Percentiles rank a stretch among this genome's conserved stretches.
These are phyloP conservation scores for Pasiphila rectangulata DNA, from an alignment of 2,888 invertebrate species.

Conservation along the genomic window DNA sequence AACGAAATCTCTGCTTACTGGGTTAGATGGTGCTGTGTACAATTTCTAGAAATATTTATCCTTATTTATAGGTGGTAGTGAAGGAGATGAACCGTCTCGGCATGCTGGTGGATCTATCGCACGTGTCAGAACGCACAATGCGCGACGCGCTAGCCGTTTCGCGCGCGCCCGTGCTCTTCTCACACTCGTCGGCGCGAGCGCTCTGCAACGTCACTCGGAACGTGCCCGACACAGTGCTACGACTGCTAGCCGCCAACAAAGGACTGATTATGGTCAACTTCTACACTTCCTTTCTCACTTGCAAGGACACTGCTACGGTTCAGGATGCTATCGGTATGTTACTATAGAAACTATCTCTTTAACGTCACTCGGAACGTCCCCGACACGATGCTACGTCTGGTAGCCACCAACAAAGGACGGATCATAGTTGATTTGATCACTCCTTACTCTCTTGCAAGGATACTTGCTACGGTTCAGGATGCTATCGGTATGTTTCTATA, in stretches of 20 bases:
- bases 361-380: too few species aligned
- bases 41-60: not conserved
- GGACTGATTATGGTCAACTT: slow-evolving; percentile 94
- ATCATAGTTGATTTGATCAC: too few species aligned
- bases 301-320: slow-evolving; percentile 87
- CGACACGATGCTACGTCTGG: too few species aligned
- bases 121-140: slow-evolving; percentile 91
- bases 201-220: slow-evolving; percentile 91
- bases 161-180: slow-evolving; percentile 91
- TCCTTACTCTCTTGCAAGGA: too few species aligned
- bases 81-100: slow-evolving; percentile 94
- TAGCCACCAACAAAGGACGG: slow-evolving; percentile 90
- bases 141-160: slow-evolving; percentile 87
- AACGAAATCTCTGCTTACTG: too few species aligned
- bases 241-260: slow-evolving; percentile 86
- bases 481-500: too few species aligned
- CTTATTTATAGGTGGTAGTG: slow-evolving; percentile 83
- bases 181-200: slow-evolving; percentile 90
- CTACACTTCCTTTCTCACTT: slow-evolving; percentile 88
- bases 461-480: too few species aligned
- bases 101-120: slow-evolving; percentile 92
- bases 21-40: too few species aligned
- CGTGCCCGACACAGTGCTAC: slow-evolving; percentile 88
- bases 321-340: slow-evolving; percentile 88
- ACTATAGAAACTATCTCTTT: too few species aligned